Base-by-base conservation (phyloP, 2,113 vertebrate species). In the Peucedramus taeniatus region DNA sequence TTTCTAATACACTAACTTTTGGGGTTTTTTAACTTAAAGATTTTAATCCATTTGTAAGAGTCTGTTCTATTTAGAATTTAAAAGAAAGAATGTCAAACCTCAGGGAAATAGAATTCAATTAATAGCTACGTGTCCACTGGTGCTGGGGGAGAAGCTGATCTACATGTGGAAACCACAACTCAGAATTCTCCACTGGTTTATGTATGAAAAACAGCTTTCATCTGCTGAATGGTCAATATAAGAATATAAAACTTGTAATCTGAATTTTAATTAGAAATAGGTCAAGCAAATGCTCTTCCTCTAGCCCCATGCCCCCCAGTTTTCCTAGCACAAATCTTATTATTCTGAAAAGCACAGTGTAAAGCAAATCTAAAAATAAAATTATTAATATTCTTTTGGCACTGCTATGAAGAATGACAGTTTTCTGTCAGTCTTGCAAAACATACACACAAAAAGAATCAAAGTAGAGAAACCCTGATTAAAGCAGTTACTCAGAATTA, bases 91-190 rank as follows among this genome's bases (percentile, higher is more conserved):
- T 6, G 14, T 40, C 33, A 72, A 14, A 76, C 91, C 63, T 66
- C 50, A 63, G 93, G 93, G 89, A 96, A 42, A 37, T 44, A 39
- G 83, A 95, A 95, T 87, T 96, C 94, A 96, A 89, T 96, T 95
- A 83, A 94, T 72, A 69, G 39, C 45, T 39, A 47, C 57, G 63
- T 56, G 51, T 90, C 93, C 93, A 91, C 39, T 47, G 82, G 70
- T 85, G 75, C 76, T 83, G 26, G 11, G 63, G 66, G 66, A 94
- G 42, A 75, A 91, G 53, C 15, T 89, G 74, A 82, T 89, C 91
- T 94, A 59, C 59, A 75, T 79, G 21, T 79, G 57, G 89, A 96
- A 96, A 76, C 81, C 56, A 81, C 66, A 85, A 82, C 71, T 88
- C 16, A 75, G 35, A 92, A 93, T 77, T 76, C 70, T 79, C 89